A percentile compares a stretch with the other conserved stretches of the same genome.
These are phyloP conservation scores for Pegoplata infirma DNA, from an alignment of 2,888 invertebrate species.

Conservation along the genomic window DNA sequence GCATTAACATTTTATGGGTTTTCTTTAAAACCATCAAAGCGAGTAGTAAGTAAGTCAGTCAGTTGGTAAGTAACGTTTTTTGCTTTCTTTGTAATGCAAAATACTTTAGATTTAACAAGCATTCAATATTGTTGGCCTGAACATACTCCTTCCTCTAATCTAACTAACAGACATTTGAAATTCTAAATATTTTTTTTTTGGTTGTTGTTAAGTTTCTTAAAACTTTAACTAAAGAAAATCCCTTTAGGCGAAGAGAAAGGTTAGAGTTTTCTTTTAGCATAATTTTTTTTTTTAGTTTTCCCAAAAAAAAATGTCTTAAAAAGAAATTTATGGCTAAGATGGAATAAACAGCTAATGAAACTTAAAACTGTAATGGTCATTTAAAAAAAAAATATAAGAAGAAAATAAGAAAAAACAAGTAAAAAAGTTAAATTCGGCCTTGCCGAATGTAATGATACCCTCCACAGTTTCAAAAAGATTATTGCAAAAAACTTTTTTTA, in stretches of 20 bases:
- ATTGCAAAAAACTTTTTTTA: no score
- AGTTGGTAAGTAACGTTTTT: neutral
- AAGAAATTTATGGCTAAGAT: neutral
- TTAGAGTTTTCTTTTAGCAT: neutral
- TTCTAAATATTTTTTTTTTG: neutral
- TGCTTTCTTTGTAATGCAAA: neutral
- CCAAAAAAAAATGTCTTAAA: neutral
- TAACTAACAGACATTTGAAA: neutral
- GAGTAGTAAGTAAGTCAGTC: neutral
- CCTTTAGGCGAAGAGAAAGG: conserved; percentile 31
- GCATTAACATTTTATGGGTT: neutral
- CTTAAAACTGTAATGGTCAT: neutral
- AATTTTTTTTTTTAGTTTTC: neutral
- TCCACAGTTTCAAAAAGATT: no score
- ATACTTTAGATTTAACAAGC: neutral
- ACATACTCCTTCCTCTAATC: neutral
- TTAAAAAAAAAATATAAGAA: neutral
- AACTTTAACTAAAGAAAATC: conserved; percentile 8
- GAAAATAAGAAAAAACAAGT: no score
- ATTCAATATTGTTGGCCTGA: neutral
- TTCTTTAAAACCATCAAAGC: neutral
- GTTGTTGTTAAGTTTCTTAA: no score
- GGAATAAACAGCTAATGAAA: neutral
- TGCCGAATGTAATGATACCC: no score
- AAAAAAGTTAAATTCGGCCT: no score